Conservation (phyloP, 53 echinoderm and acorn worm genomes). For the Stichopus horrens region DNA sequence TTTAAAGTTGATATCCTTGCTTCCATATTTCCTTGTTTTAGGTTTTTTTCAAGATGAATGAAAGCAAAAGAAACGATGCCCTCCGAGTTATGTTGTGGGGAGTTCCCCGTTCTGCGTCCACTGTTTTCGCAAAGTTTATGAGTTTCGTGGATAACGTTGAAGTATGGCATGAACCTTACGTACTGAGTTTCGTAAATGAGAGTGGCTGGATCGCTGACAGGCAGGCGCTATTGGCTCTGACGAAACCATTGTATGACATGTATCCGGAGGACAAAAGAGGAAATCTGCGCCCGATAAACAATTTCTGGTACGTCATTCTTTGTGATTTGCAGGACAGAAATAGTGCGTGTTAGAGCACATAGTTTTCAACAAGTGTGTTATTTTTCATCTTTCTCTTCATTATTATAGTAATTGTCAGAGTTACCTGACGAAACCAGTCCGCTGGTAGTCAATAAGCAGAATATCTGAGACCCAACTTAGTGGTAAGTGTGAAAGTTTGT, state of each 20-base stretch:
- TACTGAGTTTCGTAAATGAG: not conserved
- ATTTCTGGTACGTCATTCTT: not conserved
- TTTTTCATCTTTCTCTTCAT: too few species aligned
- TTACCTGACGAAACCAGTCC: too few species aligned
- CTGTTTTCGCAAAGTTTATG: slow-evolving; percentile 15
- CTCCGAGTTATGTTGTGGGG: not conserved
- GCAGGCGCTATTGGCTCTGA: not conserved
- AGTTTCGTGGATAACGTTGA: not conserved
- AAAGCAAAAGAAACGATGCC: not conserved
- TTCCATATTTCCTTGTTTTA: not conserved
- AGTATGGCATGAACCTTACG: slow-evolving; percentile 14
- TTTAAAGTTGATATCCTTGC: not conserved
- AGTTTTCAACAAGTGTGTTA: too few species aligned
- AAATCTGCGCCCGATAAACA: not conserved
- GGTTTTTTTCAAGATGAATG: not conserved
- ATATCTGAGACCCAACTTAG: too few species aligned
- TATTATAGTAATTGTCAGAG: too few species aligned
- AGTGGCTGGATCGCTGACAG: not conserved
- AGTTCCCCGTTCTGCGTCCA: slow-evolving; percentile 11
- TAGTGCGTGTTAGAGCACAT: too few species aligned
- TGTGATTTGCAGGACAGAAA: too few species aligned
- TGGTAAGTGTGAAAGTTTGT: too few species aligned
- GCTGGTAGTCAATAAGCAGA: too few species aligned
- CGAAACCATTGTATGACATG: not conserved
- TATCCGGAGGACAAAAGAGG: not conserved